Conservation (phyloP, 2,888 invertebrate species). For the Nudaria mundana region DNA sequence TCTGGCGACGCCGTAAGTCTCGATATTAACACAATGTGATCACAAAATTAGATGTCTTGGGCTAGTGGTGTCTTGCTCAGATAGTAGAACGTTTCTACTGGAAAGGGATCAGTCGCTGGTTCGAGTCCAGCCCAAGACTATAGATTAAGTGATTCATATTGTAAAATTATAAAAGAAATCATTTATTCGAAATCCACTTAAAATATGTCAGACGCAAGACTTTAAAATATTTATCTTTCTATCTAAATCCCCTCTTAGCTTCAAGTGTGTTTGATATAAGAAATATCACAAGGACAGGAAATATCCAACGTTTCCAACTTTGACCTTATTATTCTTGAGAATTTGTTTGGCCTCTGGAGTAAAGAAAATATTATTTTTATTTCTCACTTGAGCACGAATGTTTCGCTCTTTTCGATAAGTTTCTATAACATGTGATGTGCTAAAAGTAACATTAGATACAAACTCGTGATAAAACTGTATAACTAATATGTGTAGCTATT, state of each 20-base stretch:
- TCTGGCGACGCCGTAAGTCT: too few species aligned
- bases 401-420: slow-evolving; percentile 16
- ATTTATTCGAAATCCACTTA: slow-evolving; percentile 60
- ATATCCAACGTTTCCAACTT: slow-evolving; percentile 21
- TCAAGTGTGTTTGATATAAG: slow-evolving; percentile 16
- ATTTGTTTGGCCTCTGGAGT: slow-evolving; percentile 22
- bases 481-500: too few species aligned
- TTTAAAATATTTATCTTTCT: slow-evolving; percentile 14
- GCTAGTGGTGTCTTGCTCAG: too few species aligned
- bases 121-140: too few species aligned
- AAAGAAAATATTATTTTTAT: slow-evolving; percentile 26
- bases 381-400: slow-evolving; percentile 15
- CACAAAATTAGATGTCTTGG: too few species aligned
- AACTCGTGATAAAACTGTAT: too few species aligned
- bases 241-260: slow-evolving; percentile 6
- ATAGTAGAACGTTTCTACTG: too few species aligned
- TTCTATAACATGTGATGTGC: slow-evolving; percentile 15
- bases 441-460: slow-evolving; percentile 9
- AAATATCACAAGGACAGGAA: slow-evolving; percentile 10
- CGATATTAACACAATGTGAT: too few species aligned
- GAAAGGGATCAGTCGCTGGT: too few species aligned
- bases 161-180: too few species aligned
- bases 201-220: slow-evolving; percentile 37
- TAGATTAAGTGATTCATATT: too few species aligned
- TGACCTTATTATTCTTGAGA: slow-evolving; percentile 21